Evolutionary conservation across 2,113 vertebrate genomes (phyloP), one percentile per base, ranked within the genome.

Genomic region (Bufo bufo): DNA sequence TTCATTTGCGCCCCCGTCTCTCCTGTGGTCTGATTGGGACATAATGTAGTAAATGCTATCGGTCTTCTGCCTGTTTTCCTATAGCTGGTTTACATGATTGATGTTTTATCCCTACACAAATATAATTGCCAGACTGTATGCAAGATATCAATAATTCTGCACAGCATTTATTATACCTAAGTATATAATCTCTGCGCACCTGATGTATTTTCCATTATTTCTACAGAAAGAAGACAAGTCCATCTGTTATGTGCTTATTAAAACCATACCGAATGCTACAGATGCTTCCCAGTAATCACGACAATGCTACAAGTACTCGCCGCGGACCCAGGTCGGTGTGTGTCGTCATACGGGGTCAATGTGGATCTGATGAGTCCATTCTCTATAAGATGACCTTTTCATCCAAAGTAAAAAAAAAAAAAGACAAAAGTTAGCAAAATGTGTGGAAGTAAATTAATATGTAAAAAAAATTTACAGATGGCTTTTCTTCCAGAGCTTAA

Each of bases 391-490:
- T 93, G 93, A 95, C 95, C 94, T 95, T 95, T 96, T 94, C 92
- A 92, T 93, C 91, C 92, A 92, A 92, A 33, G 33, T 33, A 33
- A 33, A 33, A 33, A 33, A 33, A 33, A 89, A 91, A 92, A 92
- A 94, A 94, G 94, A 94, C 92, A 93, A 95, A 96, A 95, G 93
- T 94, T 95, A 95, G 94, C 92, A 91, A 92, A 92, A 93, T 89
- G 90, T 94, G 94, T 94, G 94, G 94, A 94, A 91, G 91, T 92
- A 93, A 95, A 93, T 91, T 94, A 92, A 92, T 93, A 92, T 94
- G 94, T 90, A 92, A 91, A 93, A 94, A 93, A 91, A 93, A 78
- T 88, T 66, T 72, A 13, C 50, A 91, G 91, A 91, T 43, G 61
- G 87, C 89, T 74, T 69, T 92, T 89, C 82, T 91, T 93, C 91